Evolutionary conservation across 2,888 invertebrate species (phyloP), one percentile per base, ranked within the genome.

Genomic region (Heteropelma amictum): DNA sequence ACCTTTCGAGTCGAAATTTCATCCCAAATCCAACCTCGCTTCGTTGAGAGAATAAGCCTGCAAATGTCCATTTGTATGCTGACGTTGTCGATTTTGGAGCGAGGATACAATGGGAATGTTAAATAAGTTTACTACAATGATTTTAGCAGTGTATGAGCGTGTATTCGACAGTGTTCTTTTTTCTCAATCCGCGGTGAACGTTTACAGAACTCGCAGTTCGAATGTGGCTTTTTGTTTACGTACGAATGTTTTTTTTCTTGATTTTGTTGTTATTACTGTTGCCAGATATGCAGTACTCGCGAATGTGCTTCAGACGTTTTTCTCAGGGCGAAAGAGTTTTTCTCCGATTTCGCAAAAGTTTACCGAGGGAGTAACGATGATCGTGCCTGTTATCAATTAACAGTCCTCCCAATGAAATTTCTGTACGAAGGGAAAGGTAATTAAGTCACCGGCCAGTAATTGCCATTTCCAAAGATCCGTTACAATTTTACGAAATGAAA

Each of bases 131-230:
- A 70, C 74, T 10, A 56, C 65, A 61, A 21, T 45, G 8, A 49
- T 75, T 75, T 60, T 85, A 87, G 87, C 87, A 87, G 87, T 87
- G 87, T 87, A 87, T 87, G 87, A 87, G 87, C 87, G 85, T 87
- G 87, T 88, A 88, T 88, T 88, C 87, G 87, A 88, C 87, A 88
- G 86, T 88, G 87, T 86, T 86, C 83, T 79, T 81, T 83, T 80
- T 76, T 79, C 77, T 77, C 82, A 81, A 84, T 85, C 82, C 82
- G 85, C 85, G 84, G 83, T 86, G 87, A 84, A 85, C 82, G 84
- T 83, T 83, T 82, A 81, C 77, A 86, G 83, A 85, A 84, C 81
- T 85, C 85, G 85, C 82, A 84, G 81, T 76, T 85, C 83, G 83
- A 82, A 84, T 83, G 83, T 84, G 83, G 80, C 28, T 72, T 69